Base-by-base conservation (phyloP, 2,888 invertebrate genomes). In the Parnassius orleans region DNA sequence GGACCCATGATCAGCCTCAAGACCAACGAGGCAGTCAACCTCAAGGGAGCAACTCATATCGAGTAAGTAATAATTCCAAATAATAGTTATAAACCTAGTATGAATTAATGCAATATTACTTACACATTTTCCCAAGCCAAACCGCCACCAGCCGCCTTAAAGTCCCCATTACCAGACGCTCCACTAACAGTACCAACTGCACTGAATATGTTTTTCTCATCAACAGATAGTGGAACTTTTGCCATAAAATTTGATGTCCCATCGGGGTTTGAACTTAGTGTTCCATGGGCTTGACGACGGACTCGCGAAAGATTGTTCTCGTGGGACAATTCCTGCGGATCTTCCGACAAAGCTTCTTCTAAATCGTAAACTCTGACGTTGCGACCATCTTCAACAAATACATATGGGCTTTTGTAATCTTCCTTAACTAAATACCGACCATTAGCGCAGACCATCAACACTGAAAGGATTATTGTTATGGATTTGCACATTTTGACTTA, bases 101-200 rank as follows among this genome's bases (percentile, higher is more conserved):
- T 33, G 7, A 33, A 1, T 33, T 33, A 1, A 33, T 33, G 33
- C 33, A 33, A 46, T 7, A 2, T 11, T 7, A 76, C 80, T 79
- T 60, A 80, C 81, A 67, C 63, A 57, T 77, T 77, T n/a, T 78
- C 76, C 15, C 74, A 61, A 33, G 74, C 71, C 53, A 79, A 52
- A 10, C 77, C 79, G 24, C 67, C 80, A 2, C 73, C 71, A 9
- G 69, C 76, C 1, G 75, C 65, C 5, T 67, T 62, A 59, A 63
- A 75, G 2, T 66, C 66, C 3, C 70, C 69, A 24, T 72, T 70
- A n/a, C 68, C 63, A 44, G 70, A 69, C 0, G 66, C 65, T 11
- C 65, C 75, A 9, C 60, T 61, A 1, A 73, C 24, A 5, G 66
- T 64, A 5, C 71, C 74, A 51, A 70, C 56, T 2, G 70, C 74